Evolutionary conservation across 2,113 vertebrate genomes (phyloP), one percentile per base, ranked within the genome.

Genomic region (Nothocercus nigrocapillus): DNA sequence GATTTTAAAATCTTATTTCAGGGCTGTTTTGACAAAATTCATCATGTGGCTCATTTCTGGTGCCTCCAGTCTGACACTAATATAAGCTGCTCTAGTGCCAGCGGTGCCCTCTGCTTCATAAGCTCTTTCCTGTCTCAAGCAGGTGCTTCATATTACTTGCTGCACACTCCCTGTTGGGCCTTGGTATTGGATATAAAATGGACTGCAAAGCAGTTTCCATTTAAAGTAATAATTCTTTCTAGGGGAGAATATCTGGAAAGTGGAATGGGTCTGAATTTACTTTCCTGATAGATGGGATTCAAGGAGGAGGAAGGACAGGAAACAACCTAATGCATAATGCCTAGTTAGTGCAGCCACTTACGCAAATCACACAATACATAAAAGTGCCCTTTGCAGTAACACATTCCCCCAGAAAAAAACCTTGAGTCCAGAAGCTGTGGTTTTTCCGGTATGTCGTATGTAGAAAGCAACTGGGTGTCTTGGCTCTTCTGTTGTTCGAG

Each of bases 301-400:
- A 61, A 16, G 13, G 74, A 2, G 59, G 69, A 82, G 36, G 27
- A 45, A 69, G 64, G 56, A 6, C 47, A 40, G 38, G 53, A 11
- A 68, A 62, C 7, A 27, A n/a, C 9, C 42, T 1, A 69, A 5
- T 0, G 4, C 17, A 0, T 11, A 24, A 56, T 7, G 9, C 42
- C 38, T 3, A 5, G 25, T 24, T 68, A 14, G 38, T 6, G 28
- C 69, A n/a, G 62, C 36, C 25, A 7, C 63, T 38, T 21, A 2
- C 49, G 42, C 83, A 25, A 45, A 54, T 53, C 42, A 0, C 13
- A 6, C 2, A 7, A 32, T 11, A 13, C 63, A 10, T 25, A 32
- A 68, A 79, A 58, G 80, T 5, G 51, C 75, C 45, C 72, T 82
- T 73, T 28, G 53, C 2, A 2, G 25, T 18, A 2, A 64, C 59